A percentile compares a stretch with the other conserved stretches of the same genome.
These are phyloP conservation scores for Brachystomella parvula DNA, from an alignment of 1,140 invertebrate species.

Conservation along the genomic window DNA sequence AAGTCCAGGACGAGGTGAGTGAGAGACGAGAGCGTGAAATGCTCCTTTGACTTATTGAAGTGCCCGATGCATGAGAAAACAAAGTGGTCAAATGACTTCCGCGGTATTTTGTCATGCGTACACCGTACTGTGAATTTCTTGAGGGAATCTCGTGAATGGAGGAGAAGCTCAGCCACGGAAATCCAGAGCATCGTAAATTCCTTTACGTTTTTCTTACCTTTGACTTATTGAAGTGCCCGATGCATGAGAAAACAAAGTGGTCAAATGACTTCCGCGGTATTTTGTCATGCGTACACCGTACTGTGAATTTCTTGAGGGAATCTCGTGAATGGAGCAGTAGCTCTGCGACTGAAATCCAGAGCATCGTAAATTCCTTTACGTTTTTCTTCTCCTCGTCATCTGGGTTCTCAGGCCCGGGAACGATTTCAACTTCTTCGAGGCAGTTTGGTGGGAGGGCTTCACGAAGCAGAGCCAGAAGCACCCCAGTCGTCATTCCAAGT, in stretches of 20 bases:
- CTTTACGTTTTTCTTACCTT: no score
- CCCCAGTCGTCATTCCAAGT: background rate
- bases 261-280: background rate
- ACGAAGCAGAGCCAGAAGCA: background rate
- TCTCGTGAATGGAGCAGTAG: background rate
- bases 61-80: background rate
- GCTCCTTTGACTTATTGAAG: background rate
- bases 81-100: background rate
- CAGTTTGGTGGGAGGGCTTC: background rate
- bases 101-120: background rate
- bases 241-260: background rate
- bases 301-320: background rate
- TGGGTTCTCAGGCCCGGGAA: background rate
- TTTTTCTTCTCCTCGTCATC: background rate
- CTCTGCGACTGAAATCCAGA: background rate
- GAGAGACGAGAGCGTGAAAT: background rate
- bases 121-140: background rate
- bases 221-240: slow-evolving; percentile 1
- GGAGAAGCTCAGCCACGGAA: background rate
- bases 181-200: slow-evolving; percentile 1
- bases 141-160: background rate
- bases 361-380: background rate
- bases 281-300: background rate
- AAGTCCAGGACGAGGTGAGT: slow-evolving; percentile 24
- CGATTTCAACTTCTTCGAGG: background rate